Conservation (phyloP, 1,140 invertebrate species). For the Bombus ignitus region DNA sequence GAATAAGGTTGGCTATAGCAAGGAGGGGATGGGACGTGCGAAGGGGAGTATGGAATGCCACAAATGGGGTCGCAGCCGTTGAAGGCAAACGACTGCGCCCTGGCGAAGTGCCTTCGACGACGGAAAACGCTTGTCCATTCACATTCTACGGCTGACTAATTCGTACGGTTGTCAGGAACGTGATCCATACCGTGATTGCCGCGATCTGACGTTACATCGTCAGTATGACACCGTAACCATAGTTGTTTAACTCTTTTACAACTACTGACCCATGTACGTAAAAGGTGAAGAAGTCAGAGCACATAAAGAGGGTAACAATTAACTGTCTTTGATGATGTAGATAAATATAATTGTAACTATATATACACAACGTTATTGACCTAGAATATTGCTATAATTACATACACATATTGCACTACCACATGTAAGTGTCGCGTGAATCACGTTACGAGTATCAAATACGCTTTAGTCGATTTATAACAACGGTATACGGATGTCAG, state of each 20-base stretch:
- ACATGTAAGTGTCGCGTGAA: too few species aligned
- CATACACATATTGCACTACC: too few species aligned
- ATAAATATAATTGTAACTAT: too few species aligned
- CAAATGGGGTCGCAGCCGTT: slow-evolving; percentile 80
- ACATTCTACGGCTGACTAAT: slow-evolving; percentile 63
- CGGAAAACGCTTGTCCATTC: slow-evolving; percentile 59
- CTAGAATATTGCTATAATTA: too few species aligned
- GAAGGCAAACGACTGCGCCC: slow-evolving; percentile 79
- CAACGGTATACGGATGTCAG: too few species aligned
- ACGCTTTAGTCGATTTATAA: too few species aligned
- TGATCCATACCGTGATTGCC: slow-evolving; percentile 24
- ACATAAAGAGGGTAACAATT: too few species aligned
- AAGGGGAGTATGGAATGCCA: slow-evolving; percentile 76
- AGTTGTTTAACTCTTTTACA: not conserved
- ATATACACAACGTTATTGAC: too few species aligned
- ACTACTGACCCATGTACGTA: not conserved
- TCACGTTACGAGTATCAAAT: too few species aligned
- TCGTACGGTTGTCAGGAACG: slow-evolving; percentile 43
- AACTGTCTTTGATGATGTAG: not conserved
- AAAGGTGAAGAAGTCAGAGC: too few species aligned
- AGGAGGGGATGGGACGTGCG: not conserved
- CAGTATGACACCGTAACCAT: not conserved
- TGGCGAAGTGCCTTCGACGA: slow-evolving; percentile 46
- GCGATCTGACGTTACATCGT: not conserved
- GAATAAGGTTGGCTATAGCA: slow-evolving; percentile 8